These are phyloP conservation scores for Drusus annulatus DNA, from an alignment of 1,140 invertebrate species.

Conservation along the genomic window DNA sequence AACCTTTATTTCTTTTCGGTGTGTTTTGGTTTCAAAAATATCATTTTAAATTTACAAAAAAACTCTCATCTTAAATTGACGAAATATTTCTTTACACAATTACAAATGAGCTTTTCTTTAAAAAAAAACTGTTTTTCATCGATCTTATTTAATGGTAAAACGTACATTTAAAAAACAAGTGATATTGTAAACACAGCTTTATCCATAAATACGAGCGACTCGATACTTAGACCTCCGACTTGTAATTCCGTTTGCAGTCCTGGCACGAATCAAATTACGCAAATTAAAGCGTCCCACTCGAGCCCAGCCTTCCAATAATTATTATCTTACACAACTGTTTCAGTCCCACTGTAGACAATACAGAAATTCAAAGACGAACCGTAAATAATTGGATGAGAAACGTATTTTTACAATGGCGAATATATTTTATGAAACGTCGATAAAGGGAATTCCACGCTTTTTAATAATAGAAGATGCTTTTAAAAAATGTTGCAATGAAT, in stretches of 20 bases:
- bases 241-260: conserved; percentile 52
- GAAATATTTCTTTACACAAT: no score
- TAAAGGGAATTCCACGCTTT: neutral
- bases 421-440: neutral
- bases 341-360: neutral
- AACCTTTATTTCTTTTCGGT: no score
- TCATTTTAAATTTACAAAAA: no score
- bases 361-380: neutral
- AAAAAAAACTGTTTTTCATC: no score
- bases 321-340: conserved; percentile 30
- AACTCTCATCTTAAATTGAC: no score
- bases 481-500: no score
- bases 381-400: conserved; percentile 33
- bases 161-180: no score
- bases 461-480: neutral
- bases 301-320: conserved; percentile 29
- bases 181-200: conserved; percentile 10
- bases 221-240: conserved; percentile 43
- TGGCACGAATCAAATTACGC: conserved; percentile 54
- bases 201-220: conserved; percentile 3
- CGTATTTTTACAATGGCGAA: neutral
- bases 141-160: no score
- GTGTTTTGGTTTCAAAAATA: no score
- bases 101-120: no score
- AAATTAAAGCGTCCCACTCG: conserved; percentile 55